Percentiles rank a stretch among this genome's conserved stretches.
Conservation (phyloP, 2,888 invertebrate species). For the Morpho deidamia region DNA sequence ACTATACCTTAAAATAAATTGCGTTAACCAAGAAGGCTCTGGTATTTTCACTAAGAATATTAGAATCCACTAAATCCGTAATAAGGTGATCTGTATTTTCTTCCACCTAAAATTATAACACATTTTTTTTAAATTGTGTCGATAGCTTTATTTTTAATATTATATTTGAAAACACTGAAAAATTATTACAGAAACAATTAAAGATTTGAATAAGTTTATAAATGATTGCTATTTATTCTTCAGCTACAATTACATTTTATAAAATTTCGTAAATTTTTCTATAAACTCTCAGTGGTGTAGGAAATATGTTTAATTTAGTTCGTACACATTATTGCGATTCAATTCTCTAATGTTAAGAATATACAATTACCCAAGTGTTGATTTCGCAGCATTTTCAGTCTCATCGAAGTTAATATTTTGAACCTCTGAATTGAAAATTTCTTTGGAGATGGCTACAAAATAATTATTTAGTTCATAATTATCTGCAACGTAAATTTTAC, state of each 20-base stretch:
- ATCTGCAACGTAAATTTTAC: slow-evolving; percentile 80
- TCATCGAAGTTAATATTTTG: slow-evolving; percentile 80
- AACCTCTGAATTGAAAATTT: slow-evolving; percentile 80
- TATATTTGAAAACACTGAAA: not conserved
- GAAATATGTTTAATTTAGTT: not conserved
- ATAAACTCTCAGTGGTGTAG: not conserved
- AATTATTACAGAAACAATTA: not conserved
- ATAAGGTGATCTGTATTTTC: slow-evolving; percentile 59
- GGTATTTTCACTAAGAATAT: slow-evolving; percentile 69
- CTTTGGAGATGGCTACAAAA: slow-evolving; percentile 74
- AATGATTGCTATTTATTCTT: too few relatives aligned
- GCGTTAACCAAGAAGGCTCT: slow-evolving; percentile 88
- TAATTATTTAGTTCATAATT: slow-evolving; percentile 64
- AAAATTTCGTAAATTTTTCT: not conserved
- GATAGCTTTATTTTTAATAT: not conserved
- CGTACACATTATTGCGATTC: not conserved
- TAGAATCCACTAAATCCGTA: slow-evolving; percentile 77
- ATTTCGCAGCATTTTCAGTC: slow-evolving; percentile 75
- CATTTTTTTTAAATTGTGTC: not conserved
- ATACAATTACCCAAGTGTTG: slow-evolving; percentile 82
- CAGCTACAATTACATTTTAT: not conserved
- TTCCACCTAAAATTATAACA: slow-evolving; percentile 47
- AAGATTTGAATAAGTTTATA: too few relatives aligned
- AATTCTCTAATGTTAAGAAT: not conserved
- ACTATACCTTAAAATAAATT: slow-evolving; percentile 86